Evolutionary conservation across 2,888 invertebrate genomes (phyloP).

Genomic region (Homarus gammarus): DNA sequence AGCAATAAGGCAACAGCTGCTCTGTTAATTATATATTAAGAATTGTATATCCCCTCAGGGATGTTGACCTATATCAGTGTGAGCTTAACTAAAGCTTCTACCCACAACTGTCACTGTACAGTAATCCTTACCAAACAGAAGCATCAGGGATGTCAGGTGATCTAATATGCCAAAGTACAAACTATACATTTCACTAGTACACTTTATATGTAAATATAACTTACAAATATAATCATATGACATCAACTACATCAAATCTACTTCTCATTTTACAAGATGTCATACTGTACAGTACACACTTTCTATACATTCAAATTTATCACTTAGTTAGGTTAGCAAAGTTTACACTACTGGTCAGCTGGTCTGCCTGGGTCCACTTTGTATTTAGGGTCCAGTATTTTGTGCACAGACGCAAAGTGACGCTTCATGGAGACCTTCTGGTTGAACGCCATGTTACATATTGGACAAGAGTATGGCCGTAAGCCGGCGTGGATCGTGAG

Average conservation of each 20-base stretch:
- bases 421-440: slow-evolving; percentile 75
- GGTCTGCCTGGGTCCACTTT: not conserved
- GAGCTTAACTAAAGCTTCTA: too few species aligned
- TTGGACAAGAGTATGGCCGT: slow-evolving; percentile 67
- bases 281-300: too few species aligned
- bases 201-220: not conserved
- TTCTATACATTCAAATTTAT: too few species aligned
- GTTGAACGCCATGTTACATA: slow-evolving; percentile 72
- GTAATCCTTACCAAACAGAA: slow-evolving; percentile 1
- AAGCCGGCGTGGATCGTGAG: slow-evolving; percentile 71
- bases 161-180: not conserved
- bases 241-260: not conserved
- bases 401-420: slow-evolving; percentile 69
- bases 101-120: too few species aligned
- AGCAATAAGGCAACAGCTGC: too few species aligned
- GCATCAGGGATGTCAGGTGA: not conserved
- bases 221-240: not conserved
- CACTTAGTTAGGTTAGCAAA: too few species aligned
- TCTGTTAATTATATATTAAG: too few species aligned
- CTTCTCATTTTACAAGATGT: not conserved
- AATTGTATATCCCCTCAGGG: too few species aligned
- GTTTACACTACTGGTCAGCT: not conserved
- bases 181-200: not conserved
- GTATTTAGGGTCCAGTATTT: not conserved
- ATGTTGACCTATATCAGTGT: too few species aligned